These are phyloP conservation scores for Chalcis sispes DNA, from an alignment of 2,888 invertebrate genomes.

Conservation along the genomic window DNA sequence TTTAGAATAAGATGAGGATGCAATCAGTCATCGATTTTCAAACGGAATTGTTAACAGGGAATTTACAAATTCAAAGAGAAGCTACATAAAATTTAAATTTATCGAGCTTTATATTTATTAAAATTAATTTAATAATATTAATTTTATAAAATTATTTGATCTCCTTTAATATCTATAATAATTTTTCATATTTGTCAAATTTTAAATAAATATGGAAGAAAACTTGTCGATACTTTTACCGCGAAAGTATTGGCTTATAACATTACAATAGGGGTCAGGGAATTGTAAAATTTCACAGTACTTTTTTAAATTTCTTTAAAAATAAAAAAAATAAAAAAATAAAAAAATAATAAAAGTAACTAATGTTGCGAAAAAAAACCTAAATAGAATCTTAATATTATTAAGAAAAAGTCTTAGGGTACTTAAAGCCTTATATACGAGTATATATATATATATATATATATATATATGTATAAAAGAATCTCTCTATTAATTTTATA, in stretches of 20 bases:
- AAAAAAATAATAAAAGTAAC: background rate
- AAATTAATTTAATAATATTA: no score
- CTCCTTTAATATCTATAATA: slow-evolving; percentile 14
- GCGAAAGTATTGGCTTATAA: background rate
- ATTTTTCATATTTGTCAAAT: background rate
- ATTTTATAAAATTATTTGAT: slow-evolving; percentile 30
- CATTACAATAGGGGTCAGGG: background rate
- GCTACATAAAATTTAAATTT: slow-evolving; percentile 1
- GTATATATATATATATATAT: no score
- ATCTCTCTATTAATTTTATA: slow-evolving; percentile 35
- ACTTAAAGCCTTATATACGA: slow-evolving; percentile 50
- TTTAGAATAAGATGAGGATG: slow-evolving; percentile 10
- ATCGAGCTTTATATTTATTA: slow-evolving; percentile 40
- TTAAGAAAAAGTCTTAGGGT: slow-evolving; percentile 32
- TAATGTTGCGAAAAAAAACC: background rate
- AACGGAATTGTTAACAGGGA: background rate
- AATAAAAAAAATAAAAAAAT: background rate
- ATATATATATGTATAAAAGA: slow-evolving; percentile 2
- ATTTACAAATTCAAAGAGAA: background rate
- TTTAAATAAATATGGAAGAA: background rate
- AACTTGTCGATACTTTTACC: no score
- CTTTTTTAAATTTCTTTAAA: slow-evolving; percentile 10
- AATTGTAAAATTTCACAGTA: slow-evolving; percentile 9
- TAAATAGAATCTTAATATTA: slow-evolving; percentile 16
- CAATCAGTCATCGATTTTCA: slow-evolving; percentile 38